Evolutionary conservation across 2,797 vertebrate species (phyloP).

Genomic region (Pangasius larnaudii): DNA sequence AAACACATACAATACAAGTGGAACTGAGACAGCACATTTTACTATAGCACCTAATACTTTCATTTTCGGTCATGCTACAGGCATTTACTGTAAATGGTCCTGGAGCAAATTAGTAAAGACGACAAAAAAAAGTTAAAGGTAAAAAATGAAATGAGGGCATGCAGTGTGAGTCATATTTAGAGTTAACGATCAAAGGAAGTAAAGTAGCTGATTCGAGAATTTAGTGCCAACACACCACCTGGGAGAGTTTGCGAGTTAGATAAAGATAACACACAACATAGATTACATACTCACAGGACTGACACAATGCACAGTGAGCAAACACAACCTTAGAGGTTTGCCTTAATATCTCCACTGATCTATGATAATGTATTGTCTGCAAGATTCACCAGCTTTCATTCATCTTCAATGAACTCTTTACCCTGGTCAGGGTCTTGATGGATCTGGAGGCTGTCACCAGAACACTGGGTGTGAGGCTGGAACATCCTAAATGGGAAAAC

Average conservation of each 20-base stretch:
- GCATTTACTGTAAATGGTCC: slow-evolving; percentile 44
- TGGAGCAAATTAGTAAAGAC: slow-evolving; percentile 17
- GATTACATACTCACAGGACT: not conserved
- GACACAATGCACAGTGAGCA: not conserved
- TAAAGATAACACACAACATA: not conserved
- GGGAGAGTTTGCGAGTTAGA: slow-evolving; percentile 2
- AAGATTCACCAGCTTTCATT: not conserved
- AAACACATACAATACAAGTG: not conserved
- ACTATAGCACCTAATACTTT: slow-evolving; percentile 31
- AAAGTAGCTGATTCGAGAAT: slow-evolving; percentile 22
- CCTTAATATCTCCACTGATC: not conserved
- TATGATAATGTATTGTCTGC: not conserved
- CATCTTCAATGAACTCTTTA: not conserved
- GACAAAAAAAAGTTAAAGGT: not conserved
- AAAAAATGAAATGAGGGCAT: slow-evolving; percentile 20
- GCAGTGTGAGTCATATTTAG: slow-evolving; percentile 27
- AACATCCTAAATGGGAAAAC: not conserved
- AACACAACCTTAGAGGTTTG: not conserved
- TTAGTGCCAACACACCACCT: not conserved
- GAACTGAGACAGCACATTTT: slow-evolving; percentile 6
- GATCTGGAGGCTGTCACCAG: not conserved
- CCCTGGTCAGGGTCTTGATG: not conserved
- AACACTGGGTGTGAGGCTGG: not conserved
- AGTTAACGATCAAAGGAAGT: slow-evolving; percentile 11
- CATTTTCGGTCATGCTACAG: slow-evolving; percentile 28